Conservation (phyloP, 2,113 vertebrate species). For the Heterochromis multidens region DNA sequence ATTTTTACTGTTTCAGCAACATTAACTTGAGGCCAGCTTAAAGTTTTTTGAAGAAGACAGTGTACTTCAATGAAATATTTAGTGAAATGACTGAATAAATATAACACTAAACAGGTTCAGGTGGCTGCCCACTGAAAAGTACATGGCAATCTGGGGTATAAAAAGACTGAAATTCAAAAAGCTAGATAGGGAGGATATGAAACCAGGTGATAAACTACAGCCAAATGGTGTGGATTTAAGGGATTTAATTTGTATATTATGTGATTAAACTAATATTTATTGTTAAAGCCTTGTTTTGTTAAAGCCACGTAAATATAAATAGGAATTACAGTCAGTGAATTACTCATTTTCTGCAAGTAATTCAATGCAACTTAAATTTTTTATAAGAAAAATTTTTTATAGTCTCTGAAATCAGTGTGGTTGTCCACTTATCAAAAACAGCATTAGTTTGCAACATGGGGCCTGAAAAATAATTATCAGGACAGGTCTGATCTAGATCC, state of each 20-base stretch:
- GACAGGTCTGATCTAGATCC: conserved; percentile 23
- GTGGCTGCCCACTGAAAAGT: not conserved
- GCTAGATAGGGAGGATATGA: not conserved
- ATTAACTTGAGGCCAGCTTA: not conserved
- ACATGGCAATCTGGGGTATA: not conserved
- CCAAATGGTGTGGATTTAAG: not conserved
- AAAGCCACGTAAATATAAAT: not conserved
- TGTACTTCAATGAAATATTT: not conserved
- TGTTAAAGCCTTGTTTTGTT: not conserved
- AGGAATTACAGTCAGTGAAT: not conserved
- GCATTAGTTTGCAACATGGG: not conserved
- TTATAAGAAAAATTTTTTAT: not conserved
- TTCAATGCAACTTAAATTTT: not conserved
- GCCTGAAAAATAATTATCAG: not conserved
- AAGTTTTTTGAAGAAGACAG: not conserved
- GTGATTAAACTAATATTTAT: not conserved
- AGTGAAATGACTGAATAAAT: not conserved
- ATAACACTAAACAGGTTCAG: not conserved
- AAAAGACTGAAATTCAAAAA: not conserved
- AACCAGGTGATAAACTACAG: not conserved
- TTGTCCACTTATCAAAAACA: not conserved
- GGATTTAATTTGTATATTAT: not conserved
- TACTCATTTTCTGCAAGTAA: not conserved
- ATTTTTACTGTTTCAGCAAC: not conserved
- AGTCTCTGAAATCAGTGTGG: not conserved